Base-by-base conservation (phyloP, 1,140 invertebrate genomes). In the Samia ricini region DNA sequence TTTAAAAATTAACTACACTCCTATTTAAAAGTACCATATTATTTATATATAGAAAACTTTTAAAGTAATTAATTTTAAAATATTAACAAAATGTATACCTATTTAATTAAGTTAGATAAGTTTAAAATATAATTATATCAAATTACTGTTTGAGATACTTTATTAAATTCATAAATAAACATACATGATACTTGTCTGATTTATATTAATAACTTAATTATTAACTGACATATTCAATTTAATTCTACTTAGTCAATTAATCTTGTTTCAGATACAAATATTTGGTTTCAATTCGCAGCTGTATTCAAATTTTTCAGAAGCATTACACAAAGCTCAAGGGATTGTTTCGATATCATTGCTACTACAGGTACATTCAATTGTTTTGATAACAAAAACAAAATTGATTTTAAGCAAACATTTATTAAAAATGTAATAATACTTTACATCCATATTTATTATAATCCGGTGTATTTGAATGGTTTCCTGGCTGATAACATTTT, bases 271-370 rank as follows among this genome's bases (percentile, higher is more conserved):
- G 97, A 95, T 98, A 79, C 97, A 98, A 93, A 96, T 98, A 91
- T 96, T 97, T 88, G 96, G 96, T 73, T 98, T 97, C 93, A 98
- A 98, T 91, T 96, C 96, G 61, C 96, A 98, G 85, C 92, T 98
- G 59, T 98, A 98, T 91, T 94, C 95, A 74, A 98, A 98, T 91
- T 96, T 97, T 91, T 95, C 96, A 42, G 96, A 97, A 86, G 96
- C 97, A 58, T 90, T 97, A 64, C 95, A 96, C 83, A 94, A 95
- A 89, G 95, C 96, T 63, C 96, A 98, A 90, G 97, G 97, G 69
- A 95, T 98, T 75, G 96, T 97, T 55, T 96, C 95, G 36, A 94
- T 98, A 74, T 96, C 97, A 56, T 92, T 98, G 65, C 92, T 98
- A 56, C 91, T 98, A 68, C 96, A 97, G 94, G 97, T 98, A 92